Conservation (phyloP, 2,888 invertebrate species). For the Ectobius pallidus region DNA sequence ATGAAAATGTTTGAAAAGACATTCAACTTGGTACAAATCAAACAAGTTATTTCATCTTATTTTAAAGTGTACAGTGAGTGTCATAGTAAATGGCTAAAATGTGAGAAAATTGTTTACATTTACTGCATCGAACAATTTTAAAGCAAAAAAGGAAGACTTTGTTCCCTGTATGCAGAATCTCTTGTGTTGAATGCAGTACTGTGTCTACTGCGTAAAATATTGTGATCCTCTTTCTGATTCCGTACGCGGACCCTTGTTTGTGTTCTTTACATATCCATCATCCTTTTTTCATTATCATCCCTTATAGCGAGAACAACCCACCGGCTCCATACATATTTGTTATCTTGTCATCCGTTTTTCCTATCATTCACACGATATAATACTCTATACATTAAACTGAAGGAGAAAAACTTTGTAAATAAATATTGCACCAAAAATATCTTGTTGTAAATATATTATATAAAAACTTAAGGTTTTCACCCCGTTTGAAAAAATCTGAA, state of each 20-base stretch:
- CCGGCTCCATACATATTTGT: neutral
- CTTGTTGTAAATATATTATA: constrained; percentile 42
- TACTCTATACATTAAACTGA: constrained; percentile 20
- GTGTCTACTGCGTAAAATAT: constrained; percentile 14
- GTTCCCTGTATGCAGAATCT: neutral
- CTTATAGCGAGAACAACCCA: neutral
- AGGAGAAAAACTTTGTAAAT: constrained; percentile 42
- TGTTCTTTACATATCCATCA: constrained; percentile 29
- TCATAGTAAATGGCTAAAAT: constrained; percentile 39
- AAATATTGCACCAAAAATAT: constrained; percentile 41
- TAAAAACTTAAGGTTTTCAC: constrained; percentile 41
- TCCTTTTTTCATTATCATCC: neutral
- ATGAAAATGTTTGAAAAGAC: neutral
- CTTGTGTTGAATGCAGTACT: neutral
- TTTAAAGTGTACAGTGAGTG: constrained; percentile 38
- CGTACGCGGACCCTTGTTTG: constrained; percentile 21
- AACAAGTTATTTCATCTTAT: constrained; percentile 32
- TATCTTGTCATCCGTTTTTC: constrained; percentile 1
- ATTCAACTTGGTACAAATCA: constrained; percentile 36
- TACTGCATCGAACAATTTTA: constrained; percentile 32
- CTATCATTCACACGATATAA: constrained; percentile 16
- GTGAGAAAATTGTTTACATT: constrained; percentile 10
- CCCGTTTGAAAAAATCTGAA: constrained; percentile 43
- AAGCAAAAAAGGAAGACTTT: constrained; percentile 2
- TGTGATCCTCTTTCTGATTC: constrained; percentile 15